These are phyloP conservation scores for Macaria notata DNA, from an alignment of 2,888 invertebrate species.

Conservation along the genomic window DNA sequence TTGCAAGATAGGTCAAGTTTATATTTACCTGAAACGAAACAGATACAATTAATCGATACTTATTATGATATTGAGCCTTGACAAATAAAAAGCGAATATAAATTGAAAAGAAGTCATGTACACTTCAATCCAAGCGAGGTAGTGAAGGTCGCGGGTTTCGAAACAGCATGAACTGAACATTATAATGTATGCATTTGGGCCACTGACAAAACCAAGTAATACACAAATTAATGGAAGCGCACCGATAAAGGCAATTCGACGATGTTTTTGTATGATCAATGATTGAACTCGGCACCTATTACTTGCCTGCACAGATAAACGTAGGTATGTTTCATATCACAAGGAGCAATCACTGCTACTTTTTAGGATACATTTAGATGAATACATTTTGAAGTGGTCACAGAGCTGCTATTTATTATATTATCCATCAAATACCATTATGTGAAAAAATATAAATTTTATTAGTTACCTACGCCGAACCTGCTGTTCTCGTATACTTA, in stretches of 20 bases:
- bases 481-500: too few species aligned
- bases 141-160: constrained; percentile 67
- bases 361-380: too few species aligned
- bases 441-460: too few species aligned
- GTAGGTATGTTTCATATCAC: too few species aligned
- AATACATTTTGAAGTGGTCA: too few species aligned
- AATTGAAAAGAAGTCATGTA: constrained; percentile 48
- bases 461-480: too few species aligned
- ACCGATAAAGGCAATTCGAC: constrained; percentile 18
- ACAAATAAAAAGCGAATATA: constrained; percentile 33
- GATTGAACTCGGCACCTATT: too few species aligned
- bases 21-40: constrained; percentile 71
- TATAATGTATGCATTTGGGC: constrained; percentile 69
- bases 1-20: constrained; percentile 40
- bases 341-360: too few species aligned
- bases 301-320: too few species aligned
- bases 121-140: constrained; percentile 48
- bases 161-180: constrained; percentile 61
- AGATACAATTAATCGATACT: constrained; percentile 35
- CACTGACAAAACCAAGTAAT: constrained; percentile 55
- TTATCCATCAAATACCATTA: too few species aligned
- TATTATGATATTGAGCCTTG: constrained; percentile 34
- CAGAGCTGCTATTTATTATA: too few species aligned
- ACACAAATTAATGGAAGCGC: constrained; percentile 27
- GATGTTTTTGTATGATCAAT: not conserved